These are phyloP conservation scores for Macrosoma leucophasiata DNA, from an alignment of 2,888 invertebrate species.

Conservation along the genomic window DNA sequence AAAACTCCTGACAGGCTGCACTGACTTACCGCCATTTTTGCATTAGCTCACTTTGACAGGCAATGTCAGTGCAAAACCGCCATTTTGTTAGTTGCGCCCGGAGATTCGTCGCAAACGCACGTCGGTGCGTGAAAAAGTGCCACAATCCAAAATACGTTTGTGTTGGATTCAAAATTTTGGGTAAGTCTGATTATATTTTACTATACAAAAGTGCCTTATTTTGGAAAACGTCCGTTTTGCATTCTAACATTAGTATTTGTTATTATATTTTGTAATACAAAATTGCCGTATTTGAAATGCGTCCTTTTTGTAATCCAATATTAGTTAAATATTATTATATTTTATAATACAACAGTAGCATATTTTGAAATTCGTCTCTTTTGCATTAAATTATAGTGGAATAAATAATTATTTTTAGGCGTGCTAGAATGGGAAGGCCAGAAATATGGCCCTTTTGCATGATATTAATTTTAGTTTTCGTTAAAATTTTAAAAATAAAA, in stretches of 20 bases:
- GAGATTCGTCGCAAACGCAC: slow-evolving; percentile 5
- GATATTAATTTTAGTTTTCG: too few species aligned
- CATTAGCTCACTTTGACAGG: slow-evolving; percentile 6
- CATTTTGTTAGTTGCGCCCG: slow-evolving; percentile 8
- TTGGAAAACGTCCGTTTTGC: slow-evolving; percentile 8
- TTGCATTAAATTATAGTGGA: too few species aligned
- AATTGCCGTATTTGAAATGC: not conserved
- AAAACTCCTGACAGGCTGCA: too few species aligned
- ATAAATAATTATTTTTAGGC: too few species aligned
- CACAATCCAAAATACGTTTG: slow-evolving; percentile 10
- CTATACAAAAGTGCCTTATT: slow-evolving; percentile 9
- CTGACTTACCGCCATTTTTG: slow-evolving; percentile 5
- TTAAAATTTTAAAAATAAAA: too few species aligned
- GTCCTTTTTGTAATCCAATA: not conserved
- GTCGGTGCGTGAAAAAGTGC: slow-evolving; percentile 6
- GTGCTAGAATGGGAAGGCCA: too few species aligned
- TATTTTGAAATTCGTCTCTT: too few species aligned
- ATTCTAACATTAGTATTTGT: slow-evolving; percentile 6
- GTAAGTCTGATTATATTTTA: slow-evolving; percentile 11
- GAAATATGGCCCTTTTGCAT: too few species aligned
- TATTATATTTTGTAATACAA: not conserved
- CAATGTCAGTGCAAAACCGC: slow-evolving; percentile 7
- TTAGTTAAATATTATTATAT: not conserved
- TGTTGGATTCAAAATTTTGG: slow-evolving; percentile 9
- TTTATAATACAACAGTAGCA: not conserved